Evolutionary conservation across 2,113 vertebrate genomes (phyloP).

Genomic region (Vombatus ursinus): DNA sequence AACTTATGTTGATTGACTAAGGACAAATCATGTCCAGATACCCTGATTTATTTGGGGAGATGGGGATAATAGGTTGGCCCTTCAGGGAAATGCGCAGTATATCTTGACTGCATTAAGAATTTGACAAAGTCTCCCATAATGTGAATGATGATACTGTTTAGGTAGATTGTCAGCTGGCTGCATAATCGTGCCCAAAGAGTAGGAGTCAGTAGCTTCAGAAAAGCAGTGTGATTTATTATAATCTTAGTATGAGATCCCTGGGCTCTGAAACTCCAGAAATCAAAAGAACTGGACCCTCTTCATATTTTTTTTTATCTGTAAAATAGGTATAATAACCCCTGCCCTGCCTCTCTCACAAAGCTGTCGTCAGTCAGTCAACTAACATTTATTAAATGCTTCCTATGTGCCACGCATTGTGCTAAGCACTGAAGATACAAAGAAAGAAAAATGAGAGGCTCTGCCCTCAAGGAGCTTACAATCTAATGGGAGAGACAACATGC

Average conservation of each 20-base stretch:
- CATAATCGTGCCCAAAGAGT: neutral
- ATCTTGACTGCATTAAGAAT: neutral
- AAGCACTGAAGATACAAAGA: neutral
- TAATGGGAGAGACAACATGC: neutral
- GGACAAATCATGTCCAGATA: neutral
- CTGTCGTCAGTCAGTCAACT: neutral
- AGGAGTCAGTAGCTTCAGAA: neutral
- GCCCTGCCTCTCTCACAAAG: neutral
- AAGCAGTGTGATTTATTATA: neutral
- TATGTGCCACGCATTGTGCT: neutral
- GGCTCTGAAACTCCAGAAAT: neutral
- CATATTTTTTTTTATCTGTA: neutral
- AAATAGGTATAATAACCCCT: neutral
- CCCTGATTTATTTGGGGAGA: neutral
- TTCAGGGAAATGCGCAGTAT: neutral
- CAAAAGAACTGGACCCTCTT: neutral
- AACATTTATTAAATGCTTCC: neutral
- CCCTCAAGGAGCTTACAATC: neutral
- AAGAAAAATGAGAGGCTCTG: neutral
- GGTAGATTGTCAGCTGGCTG: neutral
- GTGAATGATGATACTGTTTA: neutral
- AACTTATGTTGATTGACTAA: neutral
- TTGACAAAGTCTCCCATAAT: neutral
- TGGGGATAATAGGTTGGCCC: neutral
- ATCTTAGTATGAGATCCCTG: neutral